These are phyloP conservation scores for Actinernus sp. DNA, from an alignment of 92 coral and sea anemone species.

Conservation along the genomic window DNA sequence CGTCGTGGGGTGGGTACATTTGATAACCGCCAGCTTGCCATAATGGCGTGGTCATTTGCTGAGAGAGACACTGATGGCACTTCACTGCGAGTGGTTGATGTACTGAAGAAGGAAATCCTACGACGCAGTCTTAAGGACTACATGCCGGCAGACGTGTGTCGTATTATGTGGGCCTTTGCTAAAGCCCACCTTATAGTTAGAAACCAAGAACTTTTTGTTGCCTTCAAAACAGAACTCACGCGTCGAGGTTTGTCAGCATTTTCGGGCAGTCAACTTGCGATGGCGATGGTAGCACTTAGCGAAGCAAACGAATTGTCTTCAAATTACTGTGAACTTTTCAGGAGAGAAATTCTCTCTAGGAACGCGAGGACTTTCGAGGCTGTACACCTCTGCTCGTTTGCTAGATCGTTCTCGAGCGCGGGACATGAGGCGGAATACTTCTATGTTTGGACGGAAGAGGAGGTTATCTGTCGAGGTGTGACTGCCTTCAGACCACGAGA, in stretches of 20 bases:
- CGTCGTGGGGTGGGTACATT: background rate
- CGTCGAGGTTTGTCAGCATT: conserved; percentile 18
- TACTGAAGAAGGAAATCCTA: conserved; percentile 7
- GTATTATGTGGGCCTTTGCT: conserved; percentile 22
- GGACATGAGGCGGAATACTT: background rate
- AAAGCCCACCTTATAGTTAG: background rate
- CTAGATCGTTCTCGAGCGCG: background rate
- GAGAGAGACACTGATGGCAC: conserved; percentile 2
- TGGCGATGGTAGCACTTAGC: conserved; percentile 22
- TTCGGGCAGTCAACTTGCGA: conserved; percentile 13
- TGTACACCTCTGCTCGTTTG: conserved; percentile 17
- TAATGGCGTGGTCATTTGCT: conserved; percentile 18
- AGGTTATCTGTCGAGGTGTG: conserved; percentile 8
- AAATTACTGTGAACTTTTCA: background rate
- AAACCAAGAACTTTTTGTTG: background rate
- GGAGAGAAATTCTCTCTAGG: conserved; percentile 10
- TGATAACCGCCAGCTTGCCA: conserved; percentile 30
- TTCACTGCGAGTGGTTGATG: conserved; percentile 12
- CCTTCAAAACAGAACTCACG: conserved; percentile 7
- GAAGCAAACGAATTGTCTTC: conserved; percentile 14
- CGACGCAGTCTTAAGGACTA: background rate
- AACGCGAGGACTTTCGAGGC: conserved; percentile 20
- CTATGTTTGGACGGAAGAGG: conserved; percentile 16
- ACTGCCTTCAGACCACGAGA: conserved; percentile 2
- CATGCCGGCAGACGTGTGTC: conserved; percentile 37